Percentiles rank a stretch among this genome's conserved stretches.
These are phyloP conservation scores for Palythoa heliodiscus DNA, from an alignment of 92 coral and sea anemone genomes.

Conservation along the genomic window DNA sequence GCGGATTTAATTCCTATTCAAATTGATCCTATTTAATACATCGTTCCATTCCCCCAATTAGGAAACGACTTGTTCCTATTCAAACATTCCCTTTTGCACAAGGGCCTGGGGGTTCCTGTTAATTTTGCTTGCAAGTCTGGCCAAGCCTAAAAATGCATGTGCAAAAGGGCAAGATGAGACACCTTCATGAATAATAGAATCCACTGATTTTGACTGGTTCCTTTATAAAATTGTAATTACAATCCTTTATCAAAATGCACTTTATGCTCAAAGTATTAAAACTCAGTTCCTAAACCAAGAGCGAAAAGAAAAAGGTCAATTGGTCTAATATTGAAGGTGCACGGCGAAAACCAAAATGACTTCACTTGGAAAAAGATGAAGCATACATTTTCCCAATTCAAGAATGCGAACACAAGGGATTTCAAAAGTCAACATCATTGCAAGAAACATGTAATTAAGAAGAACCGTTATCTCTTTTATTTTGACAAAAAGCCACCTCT, in stretches of 20 bases:
- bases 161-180: neutral
- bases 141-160: neutral
- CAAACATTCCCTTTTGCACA: no score
- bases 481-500: neutral
- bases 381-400: constrained; percentile 6
- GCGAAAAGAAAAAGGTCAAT: neutral
- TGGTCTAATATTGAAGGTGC: constrained; percentile 15
- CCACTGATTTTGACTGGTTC: constrained; percentile 4
- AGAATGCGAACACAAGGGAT: constrained; percentile 1
- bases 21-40: no score
- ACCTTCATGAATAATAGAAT: neutral
- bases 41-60: no score
- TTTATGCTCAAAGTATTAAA: neutral
- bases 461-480: neutral
- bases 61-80: no score
- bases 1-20: no score
- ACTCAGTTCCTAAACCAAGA: neutral
- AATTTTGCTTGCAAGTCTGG: neutral
- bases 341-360: neutral
- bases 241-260: constrained; percentile 1
- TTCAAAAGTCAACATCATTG: constrained; percentile 4
- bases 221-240: neutral
- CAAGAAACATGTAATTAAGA: constrained; percentile 1
- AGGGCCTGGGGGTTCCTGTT: neutral
- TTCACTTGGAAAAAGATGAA: constrained; percentile 7